Conservation (phyloP, 2,797 vertebrate genomes). For the Cetoscarus ocellatus region DNA sequence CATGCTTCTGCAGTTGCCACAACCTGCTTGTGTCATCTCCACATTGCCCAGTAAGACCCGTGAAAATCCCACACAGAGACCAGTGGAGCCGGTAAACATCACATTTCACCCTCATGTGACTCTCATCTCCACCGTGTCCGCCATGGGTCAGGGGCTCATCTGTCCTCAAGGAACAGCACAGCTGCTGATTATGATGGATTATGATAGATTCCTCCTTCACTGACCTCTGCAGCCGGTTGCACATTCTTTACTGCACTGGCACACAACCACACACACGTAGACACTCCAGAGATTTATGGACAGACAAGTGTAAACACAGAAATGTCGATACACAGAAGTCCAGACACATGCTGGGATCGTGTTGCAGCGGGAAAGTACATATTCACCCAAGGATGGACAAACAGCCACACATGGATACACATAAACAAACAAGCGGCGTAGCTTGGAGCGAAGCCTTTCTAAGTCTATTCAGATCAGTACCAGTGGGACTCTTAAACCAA, state of each 20-base stretch:
- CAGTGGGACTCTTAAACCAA: slow-evolving; percentile 29
- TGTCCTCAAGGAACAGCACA: slow-evolving; percentile 64
- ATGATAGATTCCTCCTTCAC: slow-evolving; percentile 73
- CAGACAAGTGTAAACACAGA: slow-evolving; percentile 30
- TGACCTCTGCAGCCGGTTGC: slow-evolving; percentile 65
- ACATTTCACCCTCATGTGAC: slow-evolving; percentile 67
- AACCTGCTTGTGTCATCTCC: neutral
- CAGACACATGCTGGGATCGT: neutral
- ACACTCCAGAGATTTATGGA: slow-evolving; percentile 10
- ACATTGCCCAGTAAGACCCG: slow-evolving; percentile 5
- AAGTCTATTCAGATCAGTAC: slow-evolving; percentile 36
- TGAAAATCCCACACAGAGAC: slow-evolving; percentile 36
- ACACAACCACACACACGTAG: slow-evolving; percentile 5
- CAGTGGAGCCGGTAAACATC: slow-evolving; percentile 64
- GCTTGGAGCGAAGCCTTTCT: neutral
- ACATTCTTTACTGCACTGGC: slow-evolving; percentile 34
- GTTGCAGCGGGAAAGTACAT: neutral
- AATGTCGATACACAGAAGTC: slow-evolving; percentile 7
- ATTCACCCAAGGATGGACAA: slow-evolving; percentile 7
- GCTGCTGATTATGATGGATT: slow-evolving; percentile 75
- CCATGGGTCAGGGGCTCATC: slow-evolving; percentile 67
- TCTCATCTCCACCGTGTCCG: slow-evolving; percentile 59
- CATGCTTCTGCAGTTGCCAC: slow-evolving; percentile 3
- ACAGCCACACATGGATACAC: neutral
- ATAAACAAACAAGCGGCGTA: neutral